phyloP scores from a whole-genome alignment of 2,797 vertebrate species.

The Microchirus variegatus region DNA sequence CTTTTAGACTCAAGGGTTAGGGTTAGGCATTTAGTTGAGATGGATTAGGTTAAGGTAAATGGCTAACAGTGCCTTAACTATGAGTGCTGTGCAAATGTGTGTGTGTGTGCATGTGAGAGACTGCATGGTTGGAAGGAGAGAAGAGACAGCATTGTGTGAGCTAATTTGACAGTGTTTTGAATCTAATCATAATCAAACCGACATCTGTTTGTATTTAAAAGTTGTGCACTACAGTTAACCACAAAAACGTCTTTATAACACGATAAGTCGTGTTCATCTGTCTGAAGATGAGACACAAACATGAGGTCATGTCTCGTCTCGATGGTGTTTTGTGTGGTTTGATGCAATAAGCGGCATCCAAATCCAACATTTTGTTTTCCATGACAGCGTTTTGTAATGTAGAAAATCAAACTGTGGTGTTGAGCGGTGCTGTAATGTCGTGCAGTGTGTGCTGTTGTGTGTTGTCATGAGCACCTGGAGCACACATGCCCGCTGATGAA shows the following conservation, averaged over 20 bases:
- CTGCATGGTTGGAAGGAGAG: too few species aligned
- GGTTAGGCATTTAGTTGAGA: too few species aligned
- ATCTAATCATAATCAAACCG: too few species aligned
- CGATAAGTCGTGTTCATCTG: conserved; percentile 16
- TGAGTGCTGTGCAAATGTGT: too few species aligned
- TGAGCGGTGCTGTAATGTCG: background rate
- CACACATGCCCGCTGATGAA: conserved; percentile 60
- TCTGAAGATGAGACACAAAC: conserved; percentile 14
- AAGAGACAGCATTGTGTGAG: too few species aligned
- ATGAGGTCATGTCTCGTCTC: conserved; percentile 3
- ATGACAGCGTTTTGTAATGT: conserved; percentile 27
- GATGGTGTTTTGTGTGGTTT: conserved; percentile 7
- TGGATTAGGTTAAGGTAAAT: too few species aligned
- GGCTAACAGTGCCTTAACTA: too few species aligned
- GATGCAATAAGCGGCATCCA: conserved; percentile 4
- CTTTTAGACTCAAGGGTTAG: too few species aligned
- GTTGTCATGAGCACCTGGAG: conserved; percentile 55
- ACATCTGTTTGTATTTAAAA: too few species aligned
- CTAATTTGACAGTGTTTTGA: too few species aligned
- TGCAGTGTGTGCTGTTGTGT: conserved; percentile 20
- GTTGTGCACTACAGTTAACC: too few species aligned
- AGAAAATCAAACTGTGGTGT: conserved; percentile 11
- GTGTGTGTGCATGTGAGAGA: too few species aligned
- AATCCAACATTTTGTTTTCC: conserved; percentile 11
- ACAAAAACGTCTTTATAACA: background rate